phyloP scores from a whole-genome alignment of 2,888 invertebrate species.

The Sphaerolaimus hirsutus region DNA sequence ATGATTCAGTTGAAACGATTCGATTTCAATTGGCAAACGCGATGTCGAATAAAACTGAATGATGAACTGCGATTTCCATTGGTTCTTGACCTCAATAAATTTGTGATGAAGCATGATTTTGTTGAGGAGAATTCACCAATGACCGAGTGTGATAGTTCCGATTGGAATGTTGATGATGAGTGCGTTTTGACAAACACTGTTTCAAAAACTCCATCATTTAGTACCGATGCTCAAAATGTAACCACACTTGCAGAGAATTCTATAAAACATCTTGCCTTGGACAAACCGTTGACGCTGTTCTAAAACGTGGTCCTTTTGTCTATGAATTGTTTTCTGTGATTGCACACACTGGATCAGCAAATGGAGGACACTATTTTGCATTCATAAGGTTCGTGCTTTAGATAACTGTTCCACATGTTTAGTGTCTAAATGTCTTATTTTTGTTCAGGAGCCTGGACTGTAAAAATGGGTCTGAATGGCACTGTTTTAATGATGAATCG shows the following conservation, averaged over 20 bases:
- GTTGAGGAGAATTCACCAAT: too few species aligned
- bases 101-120: constrained; percentile 31
- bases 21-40: constrained; percentile 59
- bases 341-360: constrained; percentile 70
- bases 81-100: constrained; percentile 48
- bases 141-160: background rate
- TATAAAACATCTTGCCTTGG: background rate
- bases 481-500: constrained; percentile 63
- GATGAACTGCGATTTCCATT: constrained; percentile 63
- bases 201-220: background rate
- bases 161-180: background rate
- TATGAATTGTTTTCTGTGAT: constrained; percentile 71
- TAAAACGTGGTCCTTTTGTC: constrained; percentile 39
- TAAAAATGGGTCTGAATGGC: constrained; percentile 56
- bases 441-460: constrained; percentile 29
- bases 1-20: constrained; percentile 65
- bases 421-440: background rate
- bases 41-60: constrained; percentile 60
- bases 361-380: constrained; percentile 70
- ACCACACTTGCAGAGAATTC: background rate
- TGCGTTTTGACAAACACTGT: background rate
- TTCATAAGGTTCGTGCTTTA: constrained; percentile 49
- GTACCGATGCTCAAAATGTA: background rate
- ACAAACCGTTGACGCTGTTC: background rate
- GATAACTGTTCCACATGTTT: background rate